These are phyloP conservation scores for Rhinolophus ferrumequinum DNA, from an alignment of 2,113 vertebrate genomes.

Conservation along the genomic window DNA sequence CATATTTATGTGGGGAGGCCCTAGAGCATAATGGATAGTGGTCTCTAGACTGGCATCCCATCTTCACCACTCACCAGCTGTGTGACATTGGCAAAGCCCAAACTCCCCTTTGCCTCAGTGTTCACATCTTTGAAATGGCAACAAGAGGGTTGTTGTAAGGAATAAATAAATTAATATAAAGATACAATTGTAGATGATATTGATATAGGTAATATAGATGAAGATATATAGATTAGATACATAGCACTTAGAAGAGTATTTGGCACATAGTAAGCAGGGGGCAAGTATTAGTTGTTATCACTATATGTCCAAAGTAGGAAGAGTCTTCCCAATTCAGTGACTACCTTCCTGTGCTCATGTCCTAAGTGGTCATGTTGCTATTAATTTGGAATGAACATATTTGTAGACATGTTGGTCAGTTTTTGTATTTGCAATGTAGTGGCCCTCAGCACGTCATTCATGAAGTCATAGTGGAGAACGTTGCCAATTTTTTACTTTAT, in stretches of 20 bases:
- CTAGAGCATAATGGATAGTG: rapidly evolving
- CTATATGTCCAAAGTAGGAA: background rate
- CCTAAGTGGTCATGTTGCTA: background rate
- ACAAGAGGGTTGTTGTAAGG: background rate
- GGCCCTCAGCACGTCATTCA: background rate
- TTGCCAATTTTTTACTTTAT: background rate
- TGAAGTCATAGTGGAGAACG: background rate
- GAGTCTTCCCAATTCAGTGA: background rate
- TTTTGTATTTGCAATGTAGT: background rate
- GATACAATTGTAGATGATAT: background rate
- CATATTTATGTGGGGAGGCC: background rate
- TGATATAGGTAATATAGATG: background rate
- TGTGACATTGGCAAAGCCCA: background rate
- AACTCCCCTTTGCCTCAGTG: background rate
- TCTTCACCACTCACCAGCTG: background rate
- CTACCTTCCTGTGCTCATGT: background rate
- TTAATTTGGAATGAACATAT: background rate
- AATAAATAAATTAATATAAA: background rate
- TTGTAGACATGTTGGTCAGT: background rate
- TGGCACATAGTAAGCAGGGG: background rate
- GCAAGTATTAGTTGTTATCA: background rate
- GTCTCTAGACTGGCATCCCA: background rate
- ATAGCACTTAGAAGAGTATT: background rate
- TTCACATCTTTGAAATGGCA: background rate
- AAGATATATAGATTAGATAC: background rate